Evolutionary conservation across 2,113 vertebrate species (phyloP).

Genomic region (Phrynosoma blainvillii): DNA sequence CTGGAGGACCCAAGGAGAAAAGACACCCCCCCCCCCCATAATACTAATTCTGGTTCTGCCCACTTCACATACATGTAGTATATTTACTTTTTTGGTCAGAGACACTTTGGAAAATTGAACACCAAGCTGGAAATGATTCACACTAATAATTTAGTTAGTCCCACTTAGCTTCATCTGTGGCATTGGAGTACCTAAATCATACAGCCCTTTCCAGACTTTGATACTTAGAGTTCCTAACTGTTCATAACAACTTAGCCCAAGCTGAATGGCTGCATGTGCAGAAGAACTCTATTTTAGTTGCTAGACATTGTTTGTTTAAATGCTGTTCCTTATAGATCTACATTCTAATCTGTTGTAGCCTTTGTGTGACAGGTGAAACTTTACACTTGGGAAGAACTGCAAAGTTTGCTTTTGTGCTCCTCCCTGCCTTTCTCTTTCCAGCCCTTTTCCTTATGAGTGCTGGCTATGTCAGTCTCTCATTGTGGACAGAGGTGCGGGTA

Average conservation of each 20-base stretch:
- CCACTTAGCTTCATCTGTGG: neutral
- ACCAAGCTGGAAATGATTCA: neutral
- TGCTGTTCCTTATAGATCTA: neutral
- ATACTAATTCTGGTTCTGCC: neutral
- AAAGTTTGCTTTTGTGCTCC: neutral
- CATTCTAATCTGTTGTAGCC: neutral
- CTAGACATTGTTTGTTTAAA: constrained; percentile 15
- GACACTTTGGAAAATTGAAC: neutral
- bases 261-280: neutral
- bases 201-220: neutral
- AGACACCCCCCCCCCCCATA: too few relatives aligned
- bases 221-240: neutral
- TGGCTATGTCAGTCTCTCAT: neutral
- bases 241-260: neutral
- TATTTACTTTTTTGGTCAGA: neutral
- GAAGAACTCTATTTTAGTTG: neutral
- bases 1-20: too few relatives aligned
- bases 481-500: neutral
- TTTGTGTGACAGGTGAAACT: neutral
- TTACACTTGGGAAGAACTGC: neutral
- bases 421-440: neutral
- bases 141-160: neutral
- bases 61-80: neutral
- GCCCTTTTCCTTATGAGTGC: neutral
- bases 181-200: neutral